Evolutionary conservation across 1,140 invertebrate species (phyloP).

Genomic region (Pseudoatta argentina): DNA sequence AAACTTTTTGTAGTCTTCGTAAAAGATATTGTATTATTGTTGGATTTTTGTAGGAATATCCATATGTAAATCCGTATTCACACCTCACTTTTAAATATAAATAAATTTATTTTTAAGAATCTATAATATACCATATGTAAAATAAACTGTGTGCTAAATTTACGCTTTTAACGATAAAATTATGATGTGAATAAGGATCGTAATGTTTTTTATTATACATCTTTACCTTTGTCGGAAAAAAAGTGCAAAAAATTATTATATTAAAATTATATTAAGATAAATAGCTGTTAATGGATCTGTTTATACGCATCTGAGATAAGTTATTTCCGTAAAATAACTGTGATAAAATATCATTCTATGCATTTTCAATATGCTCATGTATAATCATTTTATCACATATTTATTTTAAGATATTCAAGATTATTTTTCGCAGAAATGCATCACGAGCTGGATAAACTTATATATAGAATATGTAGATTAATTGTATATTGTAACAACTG

Average conservation of each 20-base stretch:
- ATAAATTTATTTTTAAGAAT: too few species aligned
- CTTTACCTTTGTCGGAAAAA: neutral
- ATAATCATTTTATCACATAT: neutral
- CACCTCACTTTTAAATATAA: too few species aligned
- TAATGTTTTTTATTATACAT: neutral
- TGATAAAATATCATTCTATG: slow-evolving; percentile 6
- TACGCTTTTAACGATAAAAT: too few species aligned
- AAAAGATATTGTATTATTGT: neutral
- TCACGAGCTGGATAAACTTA: neutral
- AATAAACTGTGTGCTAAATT: too few species aligned
- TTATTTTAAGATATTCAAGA: neutral
- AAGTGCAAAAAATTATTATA: neutral
- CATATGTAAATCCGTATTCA: neutral
- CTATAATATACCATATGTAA: too few species aligned
- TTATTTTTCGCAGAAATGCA: slow-evolving; percentile 8
- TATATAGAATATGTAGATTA: slow-evolving; percentile 15
- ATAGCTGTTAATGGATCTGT: neutral
- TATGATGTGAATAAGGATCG: too few species aligned
- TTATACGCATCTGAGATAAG: neutral
- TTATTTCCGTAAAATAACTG: neutral
- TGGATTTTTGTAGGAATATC: neutral
- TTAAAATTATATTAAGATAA: slow-evolving; percentile 28
- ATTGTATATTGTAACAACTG: neutral
- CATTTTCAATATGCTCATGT: neutral
- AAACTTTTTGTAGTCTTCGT: neutral